Evolutionary conservation across 30 jellyfish, hydroid and myxozoan species (phyloP).

Genomic region (Chironex yamaguchii): DNA sequence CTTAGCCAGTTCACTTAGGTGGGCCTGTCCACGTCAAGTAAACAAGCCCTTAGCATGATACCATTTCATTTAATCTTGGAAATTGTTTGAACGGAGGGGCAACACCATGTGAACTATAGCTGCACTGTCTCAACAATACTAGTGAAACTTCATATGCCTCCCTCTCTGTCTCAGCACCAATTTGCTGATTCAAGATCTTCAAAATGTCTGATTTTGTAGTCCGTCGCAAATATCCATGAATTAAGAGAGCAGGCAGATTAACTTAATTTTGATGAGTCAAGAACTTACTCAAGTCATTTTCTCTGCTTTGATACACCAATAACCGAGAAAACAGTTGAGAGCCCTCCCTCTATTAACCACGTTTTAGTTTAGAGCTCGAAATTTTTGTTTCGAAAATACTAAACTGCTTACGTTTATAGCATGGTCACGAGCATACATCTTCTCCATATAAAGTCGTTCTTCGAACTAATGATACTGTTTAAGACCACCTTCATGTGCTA

Average conservation of each 20-base stretch:
- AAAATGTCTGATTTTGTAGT: conserved; percentile 51
- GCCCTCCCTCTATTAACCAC: conserved; percentile 39
- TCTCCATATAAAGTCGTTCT: conserved; percentile 10
- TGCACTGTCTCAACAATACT: conserved; percentile 54
- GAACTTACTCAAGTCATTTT: conserved; percentile 50
- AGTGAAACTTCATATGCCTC: conserved; percentile 1
- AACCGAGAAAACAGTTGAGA: conserved; percentile 42
- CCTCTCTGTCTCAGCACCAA: neutral
- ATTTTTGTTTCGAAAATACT: neutral
- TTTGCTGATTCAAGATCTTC: conserved; percentile 31
- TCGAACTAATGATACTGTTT: neutral
- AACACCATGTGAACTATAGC: conserved; percentile 46
- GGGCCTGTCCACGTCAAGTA: too few relatives aligned
- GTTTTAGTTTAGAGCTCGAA: conserved; percentile 1
- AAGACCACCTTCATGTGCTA: conserved; percentile 2
- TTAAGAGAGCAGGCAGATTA: conserved; percentile 50
- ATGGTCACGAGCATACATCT: conserved; percentile 6
- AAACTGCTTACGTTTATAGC: neutral
- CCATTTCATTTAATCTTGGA: conserved; percentile 46
- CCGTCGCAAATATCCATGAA: conserved; percentile 67
- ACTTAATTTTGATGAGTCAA: conserved; percentile 53
- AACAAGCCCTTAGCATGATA: neutral
- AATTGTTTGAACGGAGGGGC: neutral
- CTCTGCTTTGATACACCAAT: conserved; percentile 65
- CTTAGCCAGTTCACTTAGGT: too few relatives aligned